Percentiles rank a stretch among this genome's conserved stretches.
Conservation (phyloP, 2,113 vertebrate species). For the Prionailurus bengalensis region DNA sequence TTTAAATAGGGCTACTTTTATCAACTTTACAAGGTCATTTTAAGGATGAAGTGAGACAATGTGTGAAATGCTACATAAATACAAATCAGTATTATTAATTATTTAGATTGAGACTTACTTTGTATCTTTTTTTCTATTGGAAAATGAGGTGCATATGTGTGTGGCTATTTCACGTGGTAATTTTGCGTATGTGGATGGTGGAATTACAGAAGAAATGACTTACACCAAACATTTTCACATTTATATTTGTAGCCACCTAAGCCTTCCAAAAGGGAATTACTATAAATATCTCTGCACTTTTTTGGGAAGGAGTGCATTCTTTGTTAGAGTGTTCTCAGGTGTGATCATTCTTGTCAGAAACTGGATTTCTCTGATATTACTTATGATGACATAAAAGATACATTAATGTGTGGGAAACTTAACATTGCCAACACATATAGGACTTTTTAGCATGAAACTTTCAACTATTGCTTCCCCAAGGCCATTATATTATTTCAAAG, state of each 20-base stretch:
- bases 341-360: neutral
- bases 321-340: neutral
- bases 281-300: neutral
- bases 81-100: neutral
- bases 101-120: neutral
- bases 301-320: neutral
- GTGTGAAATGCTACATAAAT: neutral
- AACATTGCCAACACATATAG: neutral
- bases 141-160: neutral
- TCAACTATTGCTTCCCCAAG: neutral
- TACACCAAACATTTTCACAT: slow-evolving; percentile 28
- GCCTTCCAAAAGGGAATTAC: neutral
- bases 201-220: neutral
- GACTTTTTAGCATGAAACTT: neutral
- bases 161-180: neutral
- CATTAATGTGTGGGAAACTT: slow-evolving; percentile 21
- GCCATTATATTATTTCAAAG: slow-evolving; percentile 25
- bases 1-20: neutral
- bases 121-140: neutral
- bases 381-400: slow-evolving; percentile 39
- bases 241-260: slow-evolving; percentile 38
- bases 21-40: neutral
- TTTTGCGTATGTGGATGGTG: neutral
- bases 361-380: neutral
- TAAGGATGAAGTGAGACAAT: slow-evolving; percentile 8